phyloP scores from a whole-genome alignment of 2,888 invertebrate species.

The Oegoconia quadripuncta region DNA sequence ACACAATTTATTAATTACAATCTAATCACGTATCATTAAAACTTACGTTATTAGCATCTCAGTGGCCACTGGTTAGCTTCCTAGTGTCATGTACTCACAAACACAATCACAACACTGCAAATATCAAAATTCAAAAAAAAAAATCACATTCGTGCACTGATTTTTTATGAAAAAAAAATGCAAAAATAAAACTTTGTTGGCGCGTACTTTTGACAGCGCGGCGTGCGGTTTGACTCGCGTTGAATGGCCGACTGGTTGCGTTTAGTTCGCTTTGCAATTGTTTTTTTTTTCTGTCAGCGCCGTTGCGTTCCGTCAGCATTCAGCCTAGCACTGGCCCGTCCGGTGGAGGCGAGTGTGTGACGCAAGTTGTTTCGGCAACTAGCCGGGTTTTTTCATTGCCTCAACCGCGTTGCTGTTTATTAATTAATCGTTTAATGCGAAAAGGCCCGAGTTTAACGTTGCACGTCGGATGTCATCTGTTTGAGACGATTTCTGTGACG shows the following conservation, averaged over 20 bases:
- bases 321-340: slow-evolving; percentile 37
- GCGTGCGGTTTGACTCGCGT: slow-evolving; percentile 52
- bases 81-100: slow-evolving; percentile 60
- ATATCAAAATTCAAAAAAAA: slow-evolving; percentile 28
- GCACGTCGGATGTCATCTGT: neutral
- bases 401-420: slow-evolving; percentile 32
- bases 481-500: no score
- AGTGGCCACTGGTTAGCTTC: slow-evolving; percentile 49
- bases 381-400: slow-evolving; percentile 52
- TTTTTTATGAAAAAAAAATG: slow-evolving; percentile 28
- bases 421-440: slow-evolving; percentile 11
- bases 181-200: slow-evolving; percentile 53
- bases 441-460: neutral
- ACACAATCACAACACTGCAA: slow-evolving; percentile 56
- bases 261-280: slow-evolving; percentile 36
- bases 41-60: slow-evolving; percentile 75
- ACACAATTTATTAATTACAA: slow-evolving; percentile 36
- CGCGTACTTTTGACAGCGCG: slow-evolving; percentile 38
- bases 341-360: slow-evolving; percentile 39
- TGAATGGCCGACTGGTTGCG: slow-evolving; percentile 49
- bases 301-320: slow-evolving; percentile 18
- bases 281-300: slow-evolving; percentile 42
- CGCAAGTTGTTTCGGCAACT: slow-evolving; percentile 72
- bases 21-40: slow-evolving; percentile 38
- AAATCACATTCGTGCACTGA: slow-evolving; percentile 41